Base-by-base conservation (phyloP, 2,888 invertebrate species). In the Nymphalis urticae region DNA sequence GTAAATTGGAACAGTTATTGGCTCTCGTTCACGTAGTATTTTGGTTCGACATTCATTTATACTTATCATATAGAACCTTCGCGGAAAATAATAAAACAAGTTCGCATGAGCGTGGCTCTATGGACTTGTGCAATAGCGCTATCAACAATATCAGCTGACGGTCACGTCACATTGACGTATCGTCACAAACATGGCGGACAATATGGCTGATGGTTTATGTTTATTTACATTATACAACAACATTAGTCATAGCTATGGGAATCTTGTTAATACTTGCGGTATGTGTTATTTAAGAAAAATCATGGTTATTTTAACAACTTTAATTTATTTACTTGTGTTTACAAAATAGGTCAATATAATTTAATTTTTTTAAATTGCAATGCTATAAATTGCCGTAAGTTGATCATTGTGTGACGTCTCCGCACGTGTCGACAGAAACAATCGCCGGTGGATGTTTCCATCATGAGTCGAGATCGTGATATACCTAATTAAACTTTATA, bases 61-160 rank as follows among this genome's bases (percentile, higher is more conserved):
- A 59, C 62, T 59, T 71, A 60, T 67, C 59, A 48, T 32, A 54
- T 62, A 50, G 62, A 68, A 71, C 70, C 72, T 73, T 76, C 71
- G 56, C 58, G 64, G 69, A 66, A 68, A 75, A 75, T 73, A 70
- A 73, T 69, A 58, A 68, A 71, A 69, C 63, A 65, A 58, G 42
- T 42, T 36, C 19, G 58, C 50, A 60, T 68, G 62, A 67, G 62
- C 53, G 68, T 64, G 66, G 63, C 59, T 67, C 69, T 71, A 66
- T 64, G 56, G 56, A 59, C 63, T 74, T 61, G 72, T 69, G 67
- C 70, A 64, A 66, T 56, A 70, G 69, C 64, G 69, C 72, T 76
- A 78, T 78, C 77, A 79, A 80, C 80, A 72, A 63, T 84, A 87
- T 87, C 89, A 88, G 85, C 89, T 88, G 89, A 86, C 81, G 80